Evolutionary conservation across 2,797 vertebrate genomes (phyloP).

Genomic region (Stomatorhinus walkeri): DNA sequence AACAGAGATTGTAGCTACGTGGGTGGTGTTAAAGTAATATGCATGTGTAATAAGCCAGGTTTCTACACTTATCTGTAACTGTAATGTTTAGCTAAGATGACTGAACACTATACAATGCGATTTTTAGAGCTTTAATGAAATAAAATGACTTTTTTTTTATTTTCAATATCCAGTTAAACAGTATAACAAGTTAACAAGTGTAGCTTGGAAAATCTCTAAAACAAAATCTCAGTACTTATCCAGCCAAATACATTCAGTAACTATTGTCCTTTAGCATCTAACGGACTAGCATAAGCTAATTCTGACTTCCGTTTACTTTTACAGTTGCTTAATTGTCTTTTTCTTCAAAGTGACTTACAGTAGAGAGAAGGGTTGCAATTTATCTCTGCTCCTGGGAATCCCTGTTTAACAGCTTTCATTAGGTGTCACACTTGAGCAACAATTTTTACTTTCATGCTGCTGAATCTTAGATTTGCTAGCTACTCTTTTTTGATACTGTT

Average conservation of each 20-base stretch:
- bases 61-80: not conserved
- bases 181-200: not conserved
- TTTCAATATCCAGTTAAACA: not conserved
- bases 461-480: not conserved
- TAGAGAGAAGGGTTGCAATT: not conserved
- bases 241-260: not conserved
- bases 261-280: not conserved
- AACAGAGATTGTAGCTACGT: not conserved
- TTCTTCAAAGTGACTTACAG: not conserved
- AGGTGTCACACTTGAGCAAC: not conserved
- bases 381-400: not conserved
- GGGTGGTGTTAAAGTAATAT: not conserved
- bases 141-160: not conserved
- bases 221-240: not conserved
- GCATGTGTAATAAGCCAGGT: not conserved
- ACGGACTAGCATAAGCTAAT: not conserved
- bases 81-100: not conserved
- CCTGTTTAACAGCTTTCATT: not conserved
- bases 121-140: not conserved
- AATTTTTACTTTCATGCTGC: not conserved
- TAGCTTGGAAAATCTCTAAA: not conserved
- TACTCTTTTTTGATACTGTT: not conserved
- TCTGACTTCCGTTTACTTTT: not conserved
- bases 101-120: not conserved
- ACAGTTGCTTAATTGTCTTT: not conserved